These are phyloP conservation scores for Candidula unifasciata DNA, from an alignment of 2,888 invertebrate species.

Conservation along the genomic window DNA sequence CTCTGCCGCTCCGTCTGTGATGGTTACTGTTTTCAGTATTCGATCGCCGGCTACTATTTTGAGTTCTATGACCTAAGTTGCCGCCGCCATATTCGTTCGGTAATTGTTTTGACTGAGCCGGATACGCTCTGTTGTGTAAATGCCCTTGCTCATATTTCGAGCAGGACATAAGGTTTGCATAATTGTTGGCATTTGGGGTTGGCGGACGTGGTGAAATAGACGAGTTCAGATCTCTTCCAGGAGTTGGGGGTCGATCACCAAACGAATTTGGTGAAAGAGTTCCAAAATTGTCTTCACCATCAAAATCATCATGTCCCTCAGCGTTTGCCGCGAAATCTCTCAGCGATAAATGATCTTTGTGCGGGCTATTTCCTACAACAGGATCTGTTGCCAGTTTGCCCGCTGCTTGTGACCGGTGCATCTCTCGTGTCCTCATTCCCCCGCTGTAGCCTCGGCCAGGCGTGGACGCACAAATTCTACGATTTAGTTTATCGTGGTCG, in stretches of 20 bases:
- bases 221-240: slow-evolving; percentile 25
- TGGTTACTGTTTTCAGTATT: neutral
- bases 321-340: neutral
- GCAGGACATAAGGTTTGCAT: slow-evolving; percentile 28
- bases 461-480: slow-evolving; percentile 35
- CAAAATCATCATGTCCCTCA: neutral
- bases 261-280: slow-evolving; percentile 35
- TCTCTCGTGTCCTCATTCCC: slow-evolving; percentile 9
- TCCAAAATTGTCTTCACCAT: slow-evolving; percentile 27
- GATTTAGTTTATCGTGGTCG: neutral
- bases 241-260: slow-evolving; percentile 38
- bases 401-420: neutral
- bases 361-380: neutral
- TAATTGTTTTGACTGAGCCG: neutral
- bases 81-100: slow-evolving; percentile 14
- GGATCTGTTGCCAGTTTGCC: slow-evolving; percentile 42
- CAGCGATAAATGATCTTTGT: slow-evolving; percentile 31
- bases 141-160: neutral
- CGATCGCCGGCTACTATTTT: slow-evolving; percentile 3
- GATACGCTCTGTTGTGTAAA: neutral
- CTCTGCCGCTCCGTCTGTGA: neutral
- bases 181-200: slow-evolving; percentile 43
- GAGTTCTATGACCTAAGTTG: neutral
- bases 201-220: slow-evolving; percentile 43
- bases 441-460: slow-evolving; percentile 43